phyloP scores from a whole-genome alignment of 1,140 invertebrate genomes.

The Pachyrhynchus sulphureomaculatus region DNA sequence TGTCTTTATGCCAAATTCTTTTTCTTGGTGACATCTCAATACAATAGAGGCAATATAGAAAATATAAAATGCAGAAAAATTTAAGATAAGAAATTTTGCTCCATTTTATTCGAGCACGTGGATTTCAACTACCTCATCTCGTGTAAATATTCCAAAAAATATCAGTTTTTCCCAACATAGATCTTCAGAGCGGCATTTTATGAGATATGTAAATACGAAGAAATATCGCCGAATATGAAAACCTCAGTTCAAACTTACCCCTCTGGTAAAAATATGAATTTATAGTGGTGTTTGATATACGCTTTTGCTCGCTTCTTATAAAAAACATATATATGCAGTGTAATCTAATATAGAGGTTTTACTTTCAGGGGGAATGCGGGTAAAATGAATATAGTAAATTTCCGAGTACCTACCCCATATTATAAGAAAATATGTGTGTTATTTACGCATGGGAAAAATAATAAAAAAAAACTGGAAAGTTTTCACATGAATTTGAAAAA shows the following conservation, averaged over 20 bases:
- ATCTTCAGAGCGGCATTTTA: conserved; percentile 36
- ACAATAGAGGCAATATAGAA: background rate
- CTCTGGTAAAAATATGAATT: conserved; percentile 39
- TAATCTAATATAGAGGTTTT: conserved; percentile 12
- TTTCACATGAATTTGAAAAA: no score
- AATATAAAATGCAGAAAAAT: conserved; percentile 12
- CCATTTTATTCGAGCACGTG: conserved; percentile 10
- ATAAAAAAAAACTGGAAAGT: no score
- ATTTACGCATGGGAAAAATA: no score
- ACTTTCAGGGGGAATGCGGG: no score
- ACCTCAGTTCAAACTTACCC: conserved; percentile 44
- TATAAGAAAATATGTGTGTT: no score
- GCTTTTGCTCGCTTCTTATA: conserved; percentile 8
- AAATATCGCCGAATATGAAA: conserved; percentile 46
- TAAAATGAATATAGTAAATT: no score
- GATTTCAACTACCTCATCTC: conserved; percentile 8
- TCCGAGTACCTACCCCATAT: no score
- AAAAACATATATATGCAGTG: conserved; percentile 15
- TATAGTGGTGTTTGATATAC: conserved; percentile 34
- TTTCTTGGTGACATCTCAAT: background rate
- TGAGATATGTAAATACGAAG: conserved; percentile 49
- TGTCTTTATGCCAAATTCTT: background rate
- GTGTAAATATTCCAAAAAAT: conserved; percentile 19
- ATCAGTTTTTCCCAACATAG: conserved; percentile 11
- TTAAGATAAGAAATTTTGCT: conserved; percentile 16